phyloP scores from a whole-genome alignment of 92 coral and sea anemone genomes.

The Palythoa heliodiscus region DNA sequence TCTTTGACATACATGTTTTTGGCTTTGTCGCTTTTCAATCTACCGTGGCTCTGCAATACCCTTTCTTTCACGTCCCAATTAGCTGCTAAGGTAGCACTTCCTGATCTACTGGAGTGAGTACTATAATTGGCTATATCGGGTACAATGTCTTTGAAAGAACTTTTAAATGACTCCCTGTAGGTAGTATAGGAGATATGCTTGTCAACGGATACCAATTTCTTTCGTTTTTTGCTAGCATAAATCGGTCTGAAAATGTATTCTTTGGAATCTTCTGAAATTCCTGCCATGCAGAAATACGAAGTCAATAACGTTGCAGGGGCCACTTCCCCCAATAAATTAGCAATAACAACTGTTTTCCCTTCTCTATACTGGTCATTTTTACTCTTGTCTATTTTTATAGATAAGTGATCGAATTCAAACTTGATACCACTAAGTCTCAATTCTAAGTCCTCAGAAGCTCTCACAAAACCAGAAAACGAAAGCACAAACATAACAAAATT shows the following conservation, averaged over 20 bases:
- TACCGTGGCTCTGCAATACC: background rate
- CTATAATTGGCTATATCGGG: constrained; percentile 45
- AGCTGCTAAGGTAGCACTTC: constrained; percentile 52
- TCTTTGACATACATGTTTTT: constrained; percentile 44
- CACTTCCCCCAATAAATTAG: constrained; percentile 16
- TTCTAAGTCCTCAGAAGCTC: constrained; percentile 37
- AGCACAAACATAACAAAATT: constrained; percentile 46
- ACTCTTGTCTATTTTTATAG: constrained; percentile 23
- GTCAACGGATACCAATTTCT: constrained; percentile 16
- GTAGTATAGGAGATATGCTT: constrained; percentile 43
- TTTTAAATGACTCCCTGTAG: constrained; percentile 55
- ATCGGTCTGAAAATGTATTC: constrained; percentile 36
- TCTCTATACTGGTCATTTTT: constrained; percentile 50
- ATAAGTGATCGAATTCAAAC: constrained; percentile 37
- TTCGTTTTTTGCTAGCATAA: constrained; percentile 20
- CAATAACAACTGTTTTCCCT: constrained; percentile 47
- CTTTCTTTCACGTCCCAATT: constrained; percentile 55
- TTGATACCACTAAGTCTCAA: constrained; percentile 37
- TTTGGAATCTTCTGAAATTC: constrained; percentile 11
- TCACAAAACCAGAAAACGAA: constrained; percentile 43
- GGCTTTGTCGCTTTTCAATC: background rate
- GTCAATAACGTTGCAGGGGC: constrained; percentile 45
- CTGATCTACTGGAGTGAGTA: constrained; percentile 35
- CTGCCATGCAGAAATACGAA: constrained; percentile 39
- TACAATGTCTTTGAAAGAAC: constrained; percentile 13